These are phyloP conservation scores for Ichneumoninae sp. DNA, from an alignment of 2,888 invertebrate species.

Conservation along the genomic window DNA sequence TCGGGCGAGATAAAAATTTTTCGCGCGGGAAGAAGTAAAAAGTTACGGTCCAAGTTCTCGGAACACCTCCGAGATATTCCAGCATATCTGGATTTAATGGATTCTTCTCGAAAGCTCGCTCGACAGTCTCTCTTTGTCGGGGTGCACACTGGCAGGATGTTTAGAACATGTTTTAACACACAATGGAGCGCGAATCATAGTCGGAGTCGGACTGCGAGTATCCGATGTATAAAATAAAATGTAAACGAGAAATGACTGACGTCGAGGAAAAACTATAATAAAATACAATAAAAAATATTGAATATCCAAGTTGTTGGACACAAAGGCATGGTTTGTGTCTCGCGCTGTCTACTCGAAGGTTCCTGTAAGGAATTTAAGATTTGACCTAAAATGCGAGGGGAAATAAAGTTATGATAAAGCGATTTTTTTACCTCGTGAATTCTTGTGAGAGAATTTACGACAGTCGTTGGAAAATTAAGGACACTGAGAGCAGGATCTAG, in stretches of 20 bases:
- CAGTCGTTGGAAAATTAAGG: constrained; percentile 32
- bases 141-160: not conserved
- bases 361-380: not conserved
- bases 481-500: no score
- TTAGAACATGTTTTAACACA: not conserved
- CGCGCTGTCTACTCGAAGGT: not conserved
- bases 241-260: no score
- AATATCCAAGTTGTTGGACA: not conserved
- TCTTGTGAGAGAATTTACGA: constrained; percentile 39
- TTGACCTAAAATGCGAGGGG: not conserved
- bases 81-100: not conserved
- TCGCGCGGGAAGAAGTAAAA: not conserved
- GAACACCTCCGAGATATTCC: not conserved
- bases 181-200: not conserved
- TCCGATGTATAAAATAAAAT: no score
- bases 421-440: not conserved
- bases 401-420: constrained; percentile 36
- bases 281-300: not conserved
- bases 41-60: not conserved
- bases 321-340: not conserved
- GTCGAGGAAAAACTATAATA: not conserved
- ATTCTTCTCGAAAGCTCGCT: not conserved
- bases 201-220: not conserved
- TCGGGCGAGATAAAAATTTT: not conserved
- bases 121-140: not conserved